Evolutionary conservation across 2,797 vertebrate species (phyloP).

Genomic region (Micromesistius poutassou): DNA sequence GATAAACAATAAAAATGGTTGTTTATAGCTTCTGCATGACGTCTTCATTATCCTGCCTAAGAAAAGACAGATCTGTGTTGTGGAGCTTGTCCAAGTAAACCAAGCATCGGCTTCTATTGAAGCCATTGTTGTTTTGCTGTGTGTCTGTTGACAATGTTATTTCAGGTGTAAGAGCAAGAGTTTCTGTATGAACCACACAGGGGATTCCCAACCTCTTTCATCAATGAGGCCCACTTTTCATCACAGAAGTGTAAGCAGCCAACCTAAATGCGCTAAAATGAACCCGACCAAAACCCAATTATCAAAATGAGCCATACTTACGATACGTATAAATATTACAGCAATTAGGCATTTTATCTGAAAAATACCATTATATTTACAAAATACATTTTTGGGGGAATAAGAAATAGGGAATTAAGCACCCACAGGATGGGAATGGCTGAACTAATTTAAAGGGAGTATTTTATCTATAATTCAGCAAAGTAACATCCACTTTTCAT

Average conservation of each 20-base stretch:
- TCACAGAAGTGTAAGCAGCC: not conserved
- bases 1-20: constrained; percentile 54
- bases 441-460: no score
- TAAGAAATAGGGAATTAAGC: no score
- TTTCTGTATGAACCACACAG: not conserved
- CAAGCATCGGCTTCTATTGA: not conserved
- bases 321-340: not conserved
- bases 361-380: no score
- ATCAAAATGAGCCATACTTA: not conserved
- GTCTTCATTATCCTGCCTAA: not conserved
- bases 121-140: not conserved
- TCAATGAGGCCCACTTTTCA: not conserved
- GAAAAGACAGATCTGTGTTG: not conserved
- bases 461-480: no score
- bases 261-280: not conserved
- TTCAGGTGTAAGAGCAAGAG: not conserved
- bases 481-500: no score
- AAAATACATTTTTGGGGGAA: no score
- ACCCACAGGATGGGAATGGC: no score
- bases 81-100: not conserved
- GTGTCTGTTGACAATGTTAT: not conserved
- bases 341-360: not conserved
- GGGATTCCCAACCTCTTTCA: not conserved
- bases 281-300: not conserved
- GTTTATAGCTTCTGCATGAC: constrained; percentile 48